Evolutionary conservation across 2,888 invertebrate species (phyloP).

Genomic region (Drosophila flavopinicola): DNA sequence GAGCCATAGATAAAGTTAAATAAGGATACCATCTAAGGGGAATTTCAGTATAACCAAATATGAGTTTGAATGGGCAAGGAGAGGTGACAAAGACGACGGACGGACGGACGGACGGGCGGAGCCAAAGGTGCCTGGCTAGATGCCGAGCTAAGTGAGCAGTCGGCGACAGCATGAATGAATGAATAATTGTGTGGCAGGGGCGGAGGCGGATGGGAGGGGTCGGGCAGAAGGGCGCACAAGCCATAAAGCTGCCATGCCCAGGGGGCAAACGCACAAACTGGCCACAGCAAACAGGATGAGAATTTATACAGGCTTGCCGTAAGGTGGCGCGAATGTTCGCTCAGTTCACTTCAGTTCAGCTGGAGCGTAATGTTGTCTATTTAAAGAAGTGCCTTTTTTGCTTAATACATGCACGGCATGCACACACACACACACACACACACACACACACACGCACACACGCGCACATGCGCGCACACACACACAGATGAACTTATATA

Average conservation of each 20-base stretch:
- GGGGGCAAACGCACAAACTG: slow-evolving; percentile 40
- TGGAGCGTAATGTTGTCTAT: slow-evolving; percentile 42
- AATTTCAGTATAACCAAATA: slow-evolving; percentile 29
- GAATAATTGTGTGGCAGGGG: slow-evolving; percentile 12
- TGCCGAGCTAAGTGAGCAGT: slow-evolving; percentile 16
- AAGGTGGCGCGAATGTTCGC: no score
- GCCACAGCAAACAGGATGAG: slow-evolving; percentile 25
- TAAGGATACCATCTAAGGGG: slow-evolving; percentile 45
- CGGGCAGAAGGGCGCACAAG: slow-evolving; percentile 17
- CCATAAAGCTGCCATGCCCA: slow-evolving; percentile 57
- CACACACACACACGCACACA: neutral
- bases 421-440: slow-evolving; percentile 4
- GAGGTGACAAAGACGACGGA: neutral
- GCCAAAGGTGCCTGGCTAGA: slow-evolving; percentile 7
- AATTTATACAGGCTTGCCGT: neutral
- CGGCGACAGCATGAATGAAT: slow-evolving; percentile 30
- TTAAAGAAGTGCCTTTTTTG: slow-evolving; percentile 40
- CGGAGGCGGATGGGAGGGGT: neutral
- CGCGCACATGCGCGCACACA: no score
- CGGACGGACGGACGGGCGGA: neutral
- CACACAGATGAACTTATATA: neutral
- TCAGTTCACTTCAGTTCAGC: slow-evolving; percentile 12
- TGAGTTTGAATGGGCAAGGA: slow-evolving; percentile 11
- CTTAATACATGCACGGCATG: slow-evolving; percentile 12
- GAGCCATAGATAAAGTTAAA: slow-evolving; percentile 38